Evolutionary conservation across 2,888 invertebrate genomes (phyloP), one percentile per base, ranked within the genome.

Genomic region (Phaonia tiefii): DNA sequence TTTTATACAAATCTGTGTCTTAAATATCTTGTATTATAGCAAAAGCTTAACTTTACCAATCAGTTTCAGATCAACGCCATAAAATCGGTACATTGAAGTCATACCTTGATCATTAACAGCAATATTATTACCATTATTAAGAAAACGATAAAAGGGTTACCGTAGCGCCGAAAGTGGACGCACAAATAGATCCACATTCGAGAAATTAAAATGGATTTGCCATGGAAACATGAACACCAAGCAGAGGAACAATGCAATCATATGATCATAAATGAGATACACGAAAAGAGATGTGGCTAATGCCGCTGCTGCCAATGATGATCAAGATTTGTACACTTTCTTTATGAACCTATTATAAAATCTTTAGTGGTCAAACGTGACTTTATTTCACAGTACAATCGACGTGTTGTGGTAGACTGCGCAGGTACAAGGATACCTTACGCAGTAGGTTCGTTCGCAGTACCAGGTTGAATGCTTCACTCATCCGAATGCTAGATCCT

Each of bases 21-120:
- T n/a, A n/a, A n/a, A n/a, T n/a, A n/a, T n/a, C n/a, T n/a, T n/a
- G n/a, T n/a, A n/a, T n/a, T n/a, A n/a, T n/a, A n/a, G n/a, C n/a
- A n/a, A n/a, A n/a, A n/a, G n/a, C n/a, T n/a, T n/a, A n/a, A n/a
- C n/a, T n/a, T n/a, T n/a, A n/a, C n/a, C n/a, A n/a, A n/a, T n/a
- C n/a, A n/a, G n/a, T n/a, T n/a, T n/a, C n/a, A n/a, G n/a, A n/a
- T n/a, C n/a, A n/a, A n/a, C n/a, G n/a, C n/a, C n/a, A n/a, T n/a
- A 25, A 46, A 65, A 65, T 65, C 44, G 44, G 42, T 65, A 42
- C 37, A 58, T 58, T 69, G n/a, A 39, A 17, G 37, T 15, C 58
- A 58, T 31, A n/a, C 17, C 44, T 46, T 65, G 46, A 65, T 65
- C 65, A 65, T 65, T 65, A 63, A 63, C 63, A 63, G 63, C 65